These are phyloP conservation scores for Heliangelus exortis DNA, from an alignment of 2,797 vertebrate genomes.

Conservation along the genomic window DNA sequence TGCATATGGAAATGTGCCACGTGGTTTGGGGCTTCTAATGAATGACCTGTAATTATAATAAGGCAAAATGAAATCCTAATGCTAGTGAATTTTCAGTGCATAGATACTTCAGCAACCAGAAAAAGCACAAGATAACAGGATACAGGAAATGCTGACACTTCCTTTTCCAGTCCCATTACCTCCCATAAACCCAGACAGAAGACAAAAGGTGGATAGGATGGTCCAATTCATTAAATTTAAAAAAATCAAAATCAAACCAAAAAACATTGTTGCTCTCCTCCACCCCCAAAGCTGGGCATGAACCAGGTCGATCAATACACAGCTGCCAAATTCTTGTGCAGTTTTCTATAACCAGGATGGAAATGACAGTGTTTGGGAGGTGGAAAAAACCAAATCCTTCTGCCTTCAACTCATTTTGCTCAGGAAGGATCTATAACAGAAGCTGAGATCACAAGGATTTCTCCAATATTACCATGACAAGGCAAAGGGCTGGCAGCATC, in stretches of 20 bases:
- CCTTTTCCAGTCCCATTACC: slow-evolving; percentile 47
- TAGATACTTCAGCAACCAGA: slow-evolving; percentile 7
- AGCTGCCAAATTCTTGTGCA: neutral
- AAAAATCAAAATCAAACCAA: neutral
- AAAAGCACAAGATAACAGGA: slow-evolving; percentile 69
- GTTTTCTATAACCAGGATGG: neutral
- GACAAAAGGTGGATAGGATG: neutral
- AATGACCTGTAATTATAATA: neutral
- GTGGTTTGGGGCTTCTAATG: neutral
- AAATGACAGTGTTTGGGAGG: neutral
- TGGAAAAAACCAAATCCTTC: neutral
- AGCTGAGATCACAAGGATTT: neutral
- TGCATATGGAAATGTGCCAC: neutral
- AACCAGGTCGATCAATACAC: neutral
- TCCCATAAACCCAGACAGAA: neutral
- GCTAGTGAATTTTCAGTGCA: neutral
- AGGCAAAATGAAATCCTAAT: neutral
- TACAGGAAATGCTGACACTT: slow-evolving; percentile 71
- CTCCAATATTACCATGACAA: neutral
- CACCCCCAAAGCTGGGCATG: neutral
- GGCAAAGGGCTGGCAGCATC: neutral
- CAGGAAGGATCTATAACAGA: neutral
- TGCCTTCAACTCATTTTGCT: neutral
- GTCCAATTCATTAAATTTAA: neutral
- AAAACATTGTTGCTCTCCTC: neutral